These are phyloP conservation scores for Loriculus beryllinus DNA, from an alignment of 2,797 vertebrate species.

Conservation along the genomic window DNA sequence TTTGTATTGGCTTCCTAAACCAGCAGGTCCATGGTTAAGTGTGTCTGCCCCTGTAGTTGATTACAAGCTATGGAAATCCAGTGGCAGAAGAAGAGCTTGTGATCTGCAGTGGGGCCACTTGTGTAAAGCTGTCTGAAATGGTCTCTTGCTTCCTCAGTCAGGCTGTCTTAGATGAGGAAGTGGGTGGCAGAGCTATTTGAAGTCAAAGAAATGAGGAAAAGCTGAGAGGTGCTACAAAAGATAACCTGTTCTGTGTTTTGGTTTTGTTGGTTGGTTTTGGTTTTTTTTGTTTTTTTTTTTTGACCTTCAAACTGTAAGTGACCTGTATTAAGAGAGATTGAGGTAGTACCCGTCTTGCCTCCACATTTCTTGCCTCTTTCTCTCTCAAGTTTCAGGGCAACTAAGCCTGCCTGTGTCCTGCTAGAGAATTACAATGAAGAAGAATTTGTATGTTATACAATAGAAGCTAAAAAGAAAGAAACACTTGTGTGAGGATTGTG, in stretches of 20 bases:
- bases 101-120: background rate
- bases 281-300: too few relatives aligned
- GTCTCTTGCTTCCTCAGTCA: background rate
- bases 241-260: background rate
- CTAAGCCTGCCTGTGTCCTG: background rate
- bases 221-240: background rate
- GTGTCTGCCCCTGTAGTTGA: background rate
- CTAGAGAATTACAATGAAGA: background rate
- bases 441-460: background rate
- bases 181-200: background rate
- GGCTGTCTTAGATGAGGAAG: background rate
- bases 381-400: background rate
- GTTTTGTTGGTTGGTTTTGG: background rate
- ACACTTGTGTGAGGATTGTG: accelerated
- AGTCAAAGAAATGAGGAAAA: background rate
- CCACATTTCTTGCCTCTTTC: background rate
- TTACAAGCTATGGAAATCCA: background rate
- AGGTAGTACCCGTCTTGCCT: background rate
- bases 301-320: background rate
- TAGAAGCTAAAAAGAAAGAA: background rate
- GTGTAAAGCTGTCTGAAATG: background rate
- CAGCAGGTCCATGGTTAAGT: background rate
- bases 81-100: background rate
- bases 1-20: background rate
- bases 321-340: background rate